Conservation (phyloP, 2,113 vertebrate species). For the Promerops cafer region DNA sequence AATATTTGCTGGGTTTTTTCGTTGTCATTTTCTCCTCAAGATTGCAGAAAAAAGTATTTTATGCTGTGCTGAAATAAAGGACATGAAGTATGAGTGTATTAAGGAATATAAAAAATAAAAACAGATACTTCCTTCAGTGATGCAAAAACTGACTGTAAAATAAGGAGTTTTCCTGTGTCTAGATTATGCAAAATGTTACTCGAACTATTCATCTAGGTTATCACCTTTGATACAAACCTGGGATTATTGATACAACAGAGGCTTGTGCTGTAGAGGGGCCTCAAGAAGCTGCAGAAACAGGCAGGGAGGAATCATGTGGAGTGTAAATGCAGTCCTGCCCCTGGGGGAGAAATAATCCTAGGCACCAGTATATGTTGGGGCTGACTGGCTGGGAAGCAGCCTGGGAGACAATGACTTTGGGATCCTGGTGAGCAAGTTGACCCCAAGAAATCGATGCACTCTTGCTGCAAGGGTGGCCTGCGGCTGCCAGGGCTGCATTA, state of each 20-base stretch:
- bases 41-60: not conserved
- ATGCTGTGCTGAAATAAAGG: not conserved
- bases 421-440: not conserved
- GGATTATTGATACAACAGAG: not conserved
- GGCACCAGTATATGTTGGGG: not conserved
- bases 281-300: not conserved
- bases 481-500: not conserved
- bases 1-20: not conserved
- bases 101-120: not conserved
- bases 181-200: not conserved
- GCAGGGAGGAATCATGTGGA: not conserved
- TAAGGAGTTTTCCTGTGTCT: not conserved
- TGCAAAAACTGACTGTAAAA: not conserved
- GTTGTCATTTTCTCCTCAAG: not conserved
- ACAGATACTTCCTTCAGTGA: not conserved
- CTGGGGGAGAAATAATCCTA: not conserved
- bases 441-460: not conserved
- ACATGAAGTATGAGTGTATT: not conserved
- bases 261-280: not conserved
- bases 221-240: not conserved
- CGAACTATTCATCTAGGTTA: not conserved
- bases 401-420: not conserved
- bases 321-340: not conserved
- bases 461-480: not conserved
- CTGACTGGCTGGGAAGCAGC: not conserved